Evolutionary conservation across 2,797 vertebrate species (phyloP).

Genomic region (Rousettus madagascariensis): DNA sequence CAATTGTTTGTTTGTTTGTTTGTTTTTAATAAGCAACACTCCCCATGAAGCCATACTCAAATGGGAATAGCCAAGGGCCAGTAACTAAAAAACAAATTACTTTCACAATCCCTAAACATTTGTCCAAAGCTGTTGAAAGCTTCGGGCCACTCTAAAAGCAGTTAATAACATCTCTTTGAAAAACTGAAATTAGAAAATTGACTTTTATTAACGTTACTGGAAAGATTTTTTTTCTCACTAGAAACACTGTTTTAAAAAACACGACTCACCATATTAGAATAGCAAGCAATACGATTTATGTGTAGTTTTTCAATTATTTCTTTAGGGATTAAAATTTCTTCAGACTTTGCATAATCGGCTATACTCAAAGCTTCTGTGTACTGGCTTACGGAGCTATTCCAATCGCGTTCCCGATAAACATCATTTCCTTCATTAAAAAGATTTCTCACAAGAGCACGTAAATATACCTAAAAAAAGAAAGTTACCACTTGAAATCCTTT

Average conservation of each 20-base stretch:
- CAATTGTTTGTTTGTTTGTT: background rate
- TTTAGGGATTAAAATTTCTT: conserved; percentile 91
- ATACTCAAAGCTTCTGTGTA: conserved; percentile 96
- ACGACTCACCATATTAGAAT: conserved; percentile 91
- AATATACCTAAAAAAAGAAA: conserved; percentile 89
- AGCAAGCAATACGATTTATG: conserved; percentile 95
- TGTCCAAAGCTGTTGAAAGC: background rate
- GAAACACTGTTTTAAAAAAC: conserved; percentile 30
- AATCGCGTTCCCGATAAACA: conserved; percentile 92
- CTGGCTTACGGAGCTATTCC: conserved; percentile 92
- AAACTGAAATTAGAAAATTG: background rate
- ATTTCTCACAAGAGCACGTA: conserved; percentile 94
- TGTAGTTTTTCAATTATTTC: conserved; percentile 92
- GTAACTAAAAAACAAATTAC: background rate
- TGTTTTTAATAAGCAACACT: background rate
- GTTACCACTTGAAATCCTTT: background rate
- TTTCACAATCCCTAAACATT: background rate
- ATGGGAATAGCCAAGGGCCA: background rate
- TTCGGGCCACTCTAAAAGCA: background rate
- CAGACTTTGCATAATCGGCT: conserved; percentile 94
- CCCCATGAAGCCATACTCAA: background rate
- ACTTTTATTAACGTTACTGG: conserved; percentile 3
- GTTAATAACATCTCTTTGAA: background rate
- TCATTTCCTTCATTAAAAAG: conserved; percentile 97
- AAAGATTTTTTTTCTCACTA: background rate